Conservation (phyloP, 2,113 vertebrate species). For the Seriola rivoliana region DNA sequence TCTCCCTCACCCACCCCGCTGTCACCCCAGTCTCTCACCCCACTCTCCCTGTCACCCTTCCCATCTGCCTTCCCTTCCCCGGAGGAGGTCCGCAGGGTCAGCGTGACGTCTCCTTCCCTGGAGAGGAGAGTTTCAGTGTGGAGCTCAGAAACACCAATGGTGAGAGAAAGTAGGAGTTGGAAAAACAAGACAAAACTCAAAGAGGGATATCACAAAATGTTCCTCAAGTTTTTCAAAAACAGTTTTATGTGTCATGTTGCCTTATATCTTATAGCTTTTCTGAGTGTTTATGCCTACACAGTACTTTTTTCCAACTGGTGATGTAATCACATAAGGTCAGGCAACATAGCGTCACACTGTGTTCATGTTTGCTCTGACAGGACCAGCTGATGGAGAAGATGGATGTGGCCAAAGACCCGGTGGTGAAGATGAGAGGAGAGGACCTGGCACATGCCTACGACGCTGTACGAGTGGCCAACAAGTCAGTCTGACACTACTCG, state of each 20-base stretch:
- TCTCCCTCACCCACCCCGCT: conserved; percentile 61
- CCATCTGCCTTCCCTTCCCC: conserved; percentile 64
- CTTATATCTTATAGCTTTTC: not conserved
- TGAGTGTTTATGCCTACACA: not conserved
- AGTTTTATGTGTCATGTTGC: not conserved
- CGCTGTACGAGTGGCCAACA: conserved; percentile 85
- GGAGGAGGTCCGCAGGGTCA: conserved; percentile 76
- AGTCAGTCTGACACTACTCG: conserved; percentile 74
- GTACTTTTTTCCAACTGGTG: not conserved
- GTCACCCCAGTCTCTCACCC: conserved; percentile 57
- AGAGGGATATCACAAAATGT: not conserved
- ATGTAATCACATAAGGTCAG: not conserved
- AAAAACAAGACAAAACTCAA: not conserved
- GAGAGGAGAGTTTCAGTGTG: conserved; percentile 63
- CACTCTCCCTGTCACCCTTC: conserved; percentile 63
- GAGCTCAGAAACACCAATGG: conserved; percentile 72
- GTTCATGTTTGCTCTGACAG: conserved; percentile 44
- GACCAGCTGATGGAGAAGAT: conserved; percentile 78
- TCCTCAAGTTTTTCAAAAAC: not conserved
- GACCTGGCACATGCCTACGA: conserved; percentile 84
- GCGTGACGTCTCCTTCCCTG: conserved; percentile 68
- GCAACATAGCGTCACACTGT: not conserved
- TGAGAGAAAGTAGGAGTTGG: conserved; percentile 38
- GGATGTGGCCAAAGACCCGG: conserved; percentile 79
- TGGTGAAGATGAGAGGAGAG: conserved; percentile 74